These are phyloP conservation scores for Nomada fabriciana DNA, from an alignment of 2,888 invertebrate genomes.

Conservation along the genomic window DNA sequence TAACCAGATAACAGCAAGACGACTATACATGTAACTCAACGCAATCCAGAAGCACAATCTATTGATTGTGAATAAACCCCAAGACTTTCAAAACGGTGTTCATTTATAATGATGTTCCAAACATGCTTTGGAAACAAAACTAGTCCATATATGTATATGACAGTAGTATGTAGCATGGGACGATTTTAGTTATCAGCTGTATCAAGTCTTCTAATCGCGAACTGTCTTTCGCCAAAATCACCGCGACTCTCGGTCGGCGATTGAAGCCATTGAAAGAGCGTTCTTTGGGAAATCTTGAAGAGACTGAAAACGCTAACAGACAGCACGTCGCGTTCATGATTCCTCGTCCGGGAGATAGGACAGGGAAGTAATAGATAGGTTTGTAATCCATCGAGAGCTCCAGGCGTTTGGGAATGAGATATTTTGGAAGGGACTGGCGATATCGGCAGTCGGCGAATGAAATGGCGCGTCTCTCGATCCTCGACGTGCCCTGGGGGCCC, in stretches of 20 bases:
- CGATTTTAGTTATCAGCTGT: not conserved
- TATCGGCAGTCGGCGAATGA: constrained; percentile 84
- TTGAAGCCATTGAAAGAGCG: constrained; percentile 33
- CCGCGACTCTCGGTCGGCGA: not conserved
- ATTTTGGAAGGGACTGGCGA: constrained; percentile 82
- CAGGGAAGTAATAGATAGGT: constrained; percentile 84
- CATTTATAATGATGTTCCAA: no score
- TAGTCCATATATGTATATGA: no score
- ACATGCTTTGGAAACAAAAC: no score
- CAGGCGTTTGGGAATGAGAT: constrained; percentile 84
- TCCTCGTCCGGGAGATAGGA: constrained; percentile 68
- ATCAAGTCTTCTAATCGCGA: constrained; percentile 1
- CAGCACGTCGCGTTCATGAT: constrained; percentile 69
- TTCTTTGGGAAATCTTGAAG: constrained; percentile 47
- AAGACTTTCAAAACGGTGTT: no score
- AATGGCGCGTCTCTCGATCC: constrained; percentile 82
- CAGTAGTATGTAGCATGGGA: no score
- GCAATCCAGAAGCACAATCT: no score
- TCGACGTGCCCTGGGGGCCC: constrained; percentile 80
- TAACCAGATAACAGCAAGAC: no score
- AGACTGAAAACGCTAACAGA: constrained; percentile 51
- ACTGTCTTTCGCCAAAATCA: not conserved
- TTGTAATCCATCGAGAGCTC: constrained; percentile 84
- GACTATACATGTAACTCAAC: no score
- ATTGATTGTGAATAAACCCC: no score